These are phyloP conservation scores for Nasonia longicornis DNA, from an alignment of 1,140 invertebrate species.

Conservation along the genomic window DNA sequence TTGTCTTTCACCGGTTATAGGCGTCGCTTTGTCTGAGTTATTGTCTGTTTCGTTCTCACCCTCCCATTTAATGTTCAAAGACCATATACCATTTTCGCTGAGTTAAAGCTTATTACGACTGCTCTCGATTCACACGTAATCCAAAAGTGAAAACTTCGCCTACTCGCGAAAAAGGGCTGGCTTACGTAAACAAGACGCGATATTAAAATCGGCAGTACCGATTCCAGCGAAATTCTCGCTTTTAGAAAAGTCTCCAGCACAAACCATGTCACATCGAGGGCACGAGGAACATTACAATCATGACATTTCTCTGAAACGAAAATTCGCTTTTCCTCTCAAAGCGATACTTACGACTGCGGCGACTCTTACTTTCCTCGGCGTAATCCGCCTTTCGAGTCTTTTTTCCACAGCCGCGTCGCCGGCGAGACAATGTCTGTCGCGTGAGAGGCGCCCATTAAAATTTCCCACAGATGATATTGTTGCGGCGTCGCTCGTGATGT, in stretches of 20 bases:
- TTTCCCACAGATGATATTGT: slow-evolving; percentile 11
- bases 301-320: no score
- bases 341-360: background rate
- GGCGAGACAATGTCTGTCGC: background rate
- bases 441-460: background rate
- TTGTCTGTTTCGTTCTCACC: no score
- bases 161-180: background rate
- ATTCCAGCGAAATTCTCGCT: no score
- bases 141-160: background rate
- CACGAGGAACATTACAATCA: no score
- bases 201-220: background rate
- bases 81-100: no score
- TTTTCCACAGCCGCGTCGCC: background rate
- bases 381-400: background rate
- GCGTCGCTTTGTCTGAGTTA: no score
- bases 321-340: no score
- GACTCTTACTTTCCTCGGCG: slow-evolving; percentile 2
- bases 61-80: no score
- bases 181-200: background rate
- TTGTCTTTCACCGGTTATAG: no score
- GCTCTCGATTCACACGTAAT: background rate
- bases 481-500: background rate
- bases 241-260: no score
- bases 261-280: no score
- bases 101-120: no score